Base-by-base conservation (phyloP, 2,888 invertebrate genomes). In the Achlya flavicornis region DNA sequence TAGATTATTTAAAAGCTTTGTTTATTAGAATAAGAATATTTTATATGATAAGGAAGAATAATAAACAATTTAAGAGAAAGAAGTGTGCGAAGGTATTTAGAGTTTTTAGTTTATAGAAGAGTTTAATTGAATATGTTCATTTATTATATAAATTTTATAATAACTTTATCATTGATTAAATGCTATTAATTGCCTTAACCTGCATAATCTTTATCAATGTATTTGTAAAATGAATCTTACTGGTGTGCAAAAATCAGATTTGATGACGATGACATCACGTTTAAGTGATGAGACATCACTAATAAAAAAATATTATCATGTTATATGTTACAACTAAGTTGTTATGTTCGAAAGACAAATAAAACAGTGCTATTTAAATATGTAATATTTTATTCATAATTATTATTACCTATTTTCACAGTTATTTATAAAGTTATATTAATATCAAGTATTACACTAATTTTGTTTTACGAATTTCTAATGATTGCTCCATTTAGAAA, bases 401-500 rank as follows among this genome's bases (percentile, higher is more conserved):
- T 92, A 91, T 92, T 92, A 92, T 93, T 93, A 93, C 90, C 94
- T 94, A 93, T 92, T 92, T 93, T 94, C 93, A 94, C 93, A 94
- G 92, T 94, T 93, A 94, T 94, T 94, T 94, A 93, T 94, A 94
- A 94, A 94, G 93, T 94, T 94, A 94, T 94, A 94, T 93, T 94
- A 94, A 94, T 94, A 94, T 94, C 94, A 93, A 93, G 89, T 92
- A 93, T 93, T 92, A 93, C 84, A 85, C 92, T 93, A 93, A 88
- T 86, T 94, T 94, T 92, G 91, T 93, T 93, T 89, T 91, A 91
- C 88, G 92, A 90, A 88, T 87, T 81, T 86, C 92, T 89, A 93
- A 93, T 89, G 94, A 94, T 94, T 93, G 93, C 90, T 94, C 88
- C 87, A 79, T 89, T 92, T 89, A 94, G 93, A 94, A 93, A 93